Base-by-base conservation (phyloP, 2,113 vertebrate genomes). In the Notarius lentiginosus region DNA sequence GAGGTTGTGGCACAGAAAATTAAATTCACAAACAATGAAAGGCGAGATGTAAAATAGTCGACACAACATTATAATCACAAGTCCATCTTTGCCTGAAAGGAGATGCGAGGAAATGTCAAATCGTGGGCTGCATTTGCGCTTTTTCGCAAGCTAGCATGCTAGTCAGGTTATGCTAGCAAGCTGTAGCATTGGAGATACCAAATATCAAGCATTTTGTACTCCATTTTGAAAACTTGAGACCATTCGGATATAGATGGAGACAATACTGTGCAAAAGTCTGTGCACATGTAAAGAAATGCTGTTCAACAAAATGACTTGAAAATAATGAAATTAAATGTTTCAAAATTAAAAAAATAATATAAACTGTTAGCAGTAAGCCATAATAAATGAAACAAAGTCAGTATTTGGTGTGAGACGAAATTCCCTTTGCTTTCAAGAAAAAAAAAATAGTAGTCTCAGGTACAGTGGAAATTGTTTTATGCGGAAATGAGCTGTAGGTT, bases 1-100 rank as follows among this genome's bases (percentile, higher is more conserved):
- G 92, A 95, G 96, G 94, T 95, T 93, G 79, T 92, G 92, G 93
- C 92, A 93, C 89, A 90, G 87, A 93, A 94, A 87, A 81, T 61
- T 24, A 11, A 90, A 63, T 41, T 70, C 80, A 90, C 61, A 82
- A 84, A 89, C 83, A 70, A 65, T 89, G 66, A 87, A 58, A 88
- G 73, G 86, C 65, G 41, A 63, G 60, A 85, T 30, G 20, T 53
- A 88, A 77, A 93, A 91, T 79, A 89, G 89, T 91, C 89, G 90
- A 91, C 87, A 92, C 91, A 85, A 91, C 84, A 90, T 90, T 88
- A 73, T 88, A 70, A 91, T 82, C 70, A 55, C 65, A 56, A 60
- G 76, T 79, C 41, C n/a, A 49, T 80, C 79, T 10, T 47, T 4
- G 18, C 27, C 24, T 18, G 10, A 18, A 83, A 83, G 61, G 34